Evolutionary conservation across 2,888 invertebrate genomes (phyloP).

Genomic region (Itoplectis maculator): DNA sequence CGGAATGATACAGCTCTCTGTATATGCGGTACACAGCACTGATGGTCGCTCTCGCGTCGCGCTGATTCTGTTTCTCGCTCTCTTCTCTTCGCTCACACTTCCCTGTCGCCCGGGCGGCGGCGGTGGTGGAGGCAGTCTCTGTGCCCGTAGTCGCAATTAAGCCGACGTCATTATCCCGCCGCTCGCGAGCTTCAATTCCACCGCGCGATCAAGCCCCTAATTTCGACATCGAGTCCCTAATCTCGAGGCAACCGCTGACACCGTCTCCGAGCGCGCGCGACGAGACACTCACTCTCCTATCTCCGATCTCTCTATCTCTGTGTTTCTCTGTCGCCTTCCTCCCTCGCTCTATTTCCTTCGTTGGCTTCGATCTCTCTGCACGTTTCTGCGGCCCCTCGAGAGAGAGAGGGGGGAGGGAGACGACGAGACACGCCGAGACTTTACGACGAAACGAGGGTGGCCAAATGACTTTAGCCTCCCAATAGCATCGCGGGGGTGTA

Average conservation of each 20-base stretch:
- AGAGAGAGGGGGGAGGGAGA: slow-evolving; percentile 2
- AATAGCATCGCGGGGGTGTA: slow-evolving; percentile 42
- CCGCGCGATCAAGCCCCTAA: slow-evolving; percentile 72
- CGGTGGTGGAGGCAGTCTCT: background rate
- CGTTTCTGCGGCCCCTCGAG: slow-evolving; percentile 14
- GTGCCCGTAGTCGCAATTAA: slow-evolving; percentile 69
- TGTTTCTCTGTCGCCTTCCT: too few relatives aligned
- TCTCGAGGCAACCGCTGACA: slow-evolving; percentile 66
- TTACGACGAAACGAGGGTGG: slow-evolving; percentile 64
- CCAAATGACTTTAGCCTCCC: slow-evolving; percentile 61
- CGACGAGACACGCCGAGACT: slow-evolving; percentile 39
- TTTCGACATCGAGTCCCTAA: slow-evolving; percentile 70
- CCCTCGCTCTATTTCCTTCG: slow-evolving; percentile 16
- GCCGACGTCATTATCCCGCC: slow-evolving; percentile 75
- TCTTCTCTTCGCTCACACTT: slow-evolving; percentile 21
- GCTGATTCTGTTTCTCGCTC: slow-evolving; percentile 39
- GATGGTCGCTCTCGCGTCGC: too few relatives aligned
- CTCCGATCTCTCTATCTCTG: background rate
- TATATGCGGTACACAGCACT: background rate
- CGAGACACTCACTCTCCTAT: slow-evolving; percentile 47
- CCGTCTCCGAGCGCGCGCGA: slow-evolving; percentile 47
- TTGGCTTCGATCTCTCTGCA: slow-evolving; percentile 29
- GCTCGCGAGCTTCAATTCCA: slow-evolving; percentile 71
- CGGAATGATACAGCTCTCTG: background rate
- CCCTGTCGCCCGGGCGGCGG: slow-evolving; percentile 19